Base-by-base conservation (phyloP, 2,113 vertebrate genomes). In the Scalopus aquaticus region DNA sequence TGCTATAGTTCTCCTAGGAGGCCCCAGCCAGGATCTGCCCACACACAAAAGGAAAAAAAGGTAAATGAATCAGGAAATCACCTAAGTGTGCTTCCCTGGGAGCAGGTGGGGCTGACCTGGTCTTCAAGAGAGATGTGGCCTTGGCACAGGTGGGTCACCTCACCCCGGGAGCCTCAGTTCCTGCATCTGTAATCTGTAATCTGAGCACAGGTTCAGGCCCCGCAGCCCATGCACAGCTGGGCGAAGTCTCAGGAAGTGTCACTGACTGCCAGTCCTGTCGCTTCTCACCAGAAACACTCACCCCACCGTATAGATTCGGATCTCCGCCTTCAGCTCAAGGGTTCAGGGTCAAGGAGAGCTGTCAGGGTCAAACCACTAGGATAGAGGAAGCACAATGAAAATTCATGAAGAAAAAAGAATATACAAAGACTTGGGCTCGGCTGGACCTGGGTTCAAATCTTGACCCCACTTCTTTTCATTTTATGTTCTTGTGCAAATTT, bases 271-370 rank as follows among this genome's bases (percentile, higher is more conserved):
- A 32, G 13, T 4, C 10, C 35, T 19, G 37, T 7, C 15, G n/a
- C 32, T 82, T 81, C 42, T 15, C 22, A 42, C 39, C 37, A 3
- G 64, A 78, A 32, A 28, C 2, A 17, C 22, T 22, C 32, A 15
- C 10, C 42, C 72, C 20, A 3, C 4, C 0, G 1, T 0, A 0
- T 7, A 24, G 8, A 28, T 30, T 30, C 42, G 3, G 12, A 30
- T 32, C 42, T 54, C 58, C 30, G 4, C 8, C 13, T 35, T 42
- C 9, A 42, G 44, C 11, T 3, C 35, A 35, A 86, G 54, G 78
- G 42, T 28, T 82, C 58, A 24, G 91, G 69, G 35, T 60, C 26
- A 26, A 82, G 46, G 72, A 74, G 7, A 56, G 32, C 6, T 0
- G 2, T 1, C 15, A 16, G 37, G 6, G 35, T 26, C 16, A 70